These are phyloP conservation scores for Thinocorus orbignyianus DNA, from an alignment of 2,113 vertebrate species.

Conservation along the genomic window DNA sequence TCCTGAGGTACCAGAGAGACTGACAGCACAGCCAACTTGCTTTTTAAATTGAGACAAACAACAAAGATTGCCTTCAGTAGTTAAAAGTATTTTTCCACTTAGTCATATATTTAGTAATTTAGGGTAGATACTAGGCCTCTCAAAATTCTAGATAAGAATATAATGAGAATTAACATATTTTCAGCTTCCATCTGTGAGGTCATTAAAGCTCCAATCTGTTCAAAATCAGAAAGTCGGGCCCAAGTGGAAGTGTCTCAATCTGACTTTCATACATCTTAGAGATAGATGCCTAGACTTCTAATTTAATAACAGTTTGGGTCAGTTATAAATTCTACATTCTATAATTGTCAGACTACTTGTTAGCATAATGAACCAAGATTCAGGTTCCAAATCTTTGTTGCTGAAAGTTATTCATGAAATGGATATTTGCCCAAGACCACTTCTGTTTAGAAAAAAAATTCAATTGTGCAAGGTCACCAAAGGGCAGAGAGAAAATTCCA, in stretches of 20 bases:
- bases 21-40: background rate
- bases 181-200: slow-evolving; percentile 53
- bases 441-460: background rate
- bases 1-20: background rate
- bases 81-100: background rate
- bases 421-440: background rate
- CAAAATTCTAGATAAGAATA: background rate
- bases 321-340: background rate
- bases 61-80: background rate
- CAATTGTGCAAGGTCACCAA: background rate
- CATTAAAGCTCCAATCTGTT: slow-evolving; percentile 44
- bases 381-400: background rate
- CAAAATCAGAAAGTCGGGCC: background rate
- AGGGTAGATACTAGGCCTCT: background rate
- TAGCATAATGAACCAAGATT: background rate
- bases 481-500: background rate
- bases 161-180: slow-evolving; percentile 29
- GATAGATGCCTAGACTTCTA: background rate
- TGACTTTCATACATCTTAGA: background rate
- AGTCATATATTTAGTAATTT: background rate
- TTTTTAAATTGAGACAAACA: background rate
- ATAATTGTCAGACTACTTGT: background rate
- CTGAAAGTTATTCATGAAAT: accelerated
- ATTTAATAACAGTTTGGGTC: background rate
- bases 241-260: background rate